Evolutionary conservation across 2,797 vertebrate species (phyloP).

Genomic region (Sebastes miniatus): DNA sequence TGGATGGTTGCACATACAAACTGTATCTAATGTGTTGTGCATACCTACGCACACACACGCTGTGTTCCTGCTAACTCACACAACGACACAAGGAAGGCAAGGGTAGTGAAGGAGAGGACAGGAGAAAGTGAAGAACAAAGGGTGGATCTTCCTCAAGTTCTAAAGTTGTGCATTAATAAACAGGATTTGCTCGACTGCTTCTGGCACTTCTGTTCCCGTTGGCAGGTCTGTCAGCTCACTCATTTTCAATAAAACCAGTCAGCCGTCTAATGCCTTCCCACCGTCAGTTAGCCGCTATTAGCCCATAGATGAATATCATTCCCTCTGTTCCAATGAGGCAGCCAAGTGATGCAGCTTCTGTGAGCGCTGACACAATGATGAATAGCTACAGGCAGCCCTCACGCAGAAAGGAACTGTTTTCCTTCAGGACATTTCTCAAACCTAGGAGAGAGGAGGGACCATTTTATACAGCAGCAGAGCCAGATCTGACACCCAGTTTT

Average conservation of each 20-base stretch:
- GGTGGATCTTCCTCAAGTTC: constrained; percentile 55
- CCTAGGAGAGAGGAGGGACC: constrained; percentile 47
- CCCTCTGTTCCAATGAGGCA: constrained; percentile 75
- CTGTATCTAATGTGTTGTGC: background rate
- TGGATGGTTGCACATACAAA: constrained; percentile 11
- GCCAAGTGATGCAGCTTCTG: constrained; percentile 74
- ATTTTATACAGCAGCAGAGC: constrained; percentile 55
- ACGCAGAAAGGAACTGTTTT: constrained; percentile 65
- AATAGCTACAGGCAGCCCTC: constrained; percentile 73
- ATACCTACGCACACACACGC: background rate
- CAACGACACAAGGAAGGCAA: background rate
- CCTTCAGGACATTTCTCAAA: constrained; percentile 69
- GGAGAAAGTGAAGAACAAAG: constrained; percentile 37
- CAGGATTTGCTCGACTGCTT: constrained; percentile 62
- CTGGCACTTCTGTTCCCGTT: constrained; percentile 48
- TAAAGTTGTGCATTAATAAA: constrained; percentile 70
- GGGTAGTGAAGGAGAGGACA: constrained; percentile 22
- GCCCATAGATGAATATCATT: constrained; percentile 79
- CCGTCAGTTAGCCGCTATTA: constrained; percentile 80
- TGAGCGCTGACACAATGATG: constrained; percentile 78
- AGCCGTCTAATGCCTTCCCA: constrained; percentile 77
- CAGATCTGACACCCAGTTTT: constrained; percentile 41
- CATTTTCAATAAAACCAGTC: constrained; percentile 79
- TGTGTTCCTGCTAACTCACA: background rate
- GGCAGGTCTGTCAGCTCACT: constrained; percentile 71